phyloP scores from a whole-genome alignment of 2,888 invertebrate genomes.

The Amblyjoppa fuscipennis region DNA sequence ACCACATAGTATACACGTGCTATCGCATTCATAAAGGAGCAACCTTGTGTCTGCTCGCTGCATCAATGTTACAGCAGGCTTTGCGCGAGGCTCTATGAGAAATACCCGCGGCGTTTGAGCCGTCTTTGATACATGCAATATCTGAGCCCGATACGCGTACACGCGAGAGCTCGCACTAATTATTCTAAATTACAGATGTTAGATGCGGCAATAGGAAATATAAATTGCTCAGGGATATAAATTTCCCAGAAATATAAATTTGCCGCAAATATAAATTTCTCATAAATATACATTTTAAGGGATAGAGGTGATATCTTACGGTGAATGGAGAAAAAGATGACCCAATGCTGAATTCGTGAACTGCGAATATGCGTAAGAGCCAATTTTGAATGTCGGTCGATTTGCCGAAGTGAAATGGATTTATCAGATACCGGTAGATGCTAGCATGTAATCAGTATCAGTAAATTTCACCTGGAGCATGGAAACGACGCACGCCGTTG shows the following conservation, averaged over 20 bases:
- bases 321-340: no score
- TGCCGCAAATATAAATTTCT: background rate
- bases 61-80: conserved; percentile 5
- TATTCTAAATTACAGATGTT: background rate
- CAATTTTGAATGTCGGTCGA: background rate
- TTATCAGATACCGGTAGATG: background rate
- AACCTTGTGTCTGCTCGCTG: background rate
- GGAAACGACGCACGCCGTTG: conserved; percentile 15
- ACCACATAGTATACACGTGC: conserved; percentile 1
- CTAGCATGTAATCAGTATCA: conserved; percentile 14
- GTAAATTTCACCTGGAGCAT: background rate
- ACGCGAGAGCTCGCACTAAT: background rate
- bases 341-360: no score
- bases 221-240: background rate
- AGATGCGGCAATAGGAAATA: background rate
- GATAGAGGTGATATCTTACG: background rate
- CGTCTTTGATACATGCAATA: background rate
- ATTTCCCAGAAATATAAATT: background rate
- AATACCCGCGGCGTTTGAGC: background rate
- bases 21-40: conserved; percentile 32
- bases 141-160: background rate
- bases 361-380: no score
- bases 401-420: background rate
- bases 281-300: background rate
- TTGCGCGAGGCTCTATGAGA: background rate